Evolutionary conservation across 2,113 vertebrate species (phyloP).

Genomic region (Vombatus ursinus): DNA sequence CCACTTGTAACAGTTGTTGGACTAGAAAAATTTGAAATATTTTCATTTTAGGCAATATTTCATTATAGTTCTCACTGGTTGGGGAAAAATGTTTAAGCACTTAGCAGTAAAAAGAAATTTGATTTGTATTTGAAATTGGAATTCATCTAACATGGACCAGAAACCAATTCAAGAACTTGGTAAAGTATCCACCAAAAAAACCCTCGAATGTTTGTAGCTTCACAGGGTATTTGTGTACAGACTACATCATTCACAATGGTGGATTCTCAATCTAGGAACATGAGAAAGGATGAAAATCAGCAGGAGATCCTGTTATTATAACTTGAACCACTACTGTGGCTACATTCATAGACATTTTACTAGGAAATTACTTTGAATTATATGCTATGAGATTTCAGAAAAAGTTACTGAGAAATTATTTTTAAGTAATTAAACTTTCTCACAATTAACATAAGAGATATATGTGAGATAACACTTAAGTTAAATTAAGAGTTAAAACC

Average conservation of each 20-base stretch:
- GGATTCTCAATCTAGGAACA: background rate
- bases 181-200: background rate
- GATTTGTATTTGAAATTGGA: slow-evolving; percentile 3
- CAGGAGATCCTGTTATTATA: background rate
- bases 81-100: background rate
- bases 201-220: background rate
- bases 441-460: background rate
- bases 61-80: slow-evolving; percentile 25
- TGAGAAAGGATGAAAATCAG: background rate
- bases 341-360: background rate
- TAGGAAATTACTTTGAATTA: background rate
- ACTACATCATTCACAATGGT: background rate
- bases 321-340: background rate
- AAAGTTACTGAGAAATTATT: background rate
- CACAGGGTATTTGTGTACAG: background rate
- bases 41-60: slow-evolving; percentile 28
- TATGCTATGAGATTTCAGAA: background rate
- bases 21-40: slow-evolving; percentile 20
- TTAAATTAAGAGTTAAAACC: background rate
- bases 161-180: background rate
- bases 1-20: slow-evolving; percentile 21
- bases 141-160: background rate
- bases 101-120: slow-evolving; percentile 33
- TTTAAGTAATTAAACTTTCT: background rate
- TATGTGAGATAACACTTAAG: background rate